These are phyloP conservation scores for Hydrolagus colliei DNA, from an alignment of 2,797 vertebrate species.

Conservation along the genomic window DNA sequence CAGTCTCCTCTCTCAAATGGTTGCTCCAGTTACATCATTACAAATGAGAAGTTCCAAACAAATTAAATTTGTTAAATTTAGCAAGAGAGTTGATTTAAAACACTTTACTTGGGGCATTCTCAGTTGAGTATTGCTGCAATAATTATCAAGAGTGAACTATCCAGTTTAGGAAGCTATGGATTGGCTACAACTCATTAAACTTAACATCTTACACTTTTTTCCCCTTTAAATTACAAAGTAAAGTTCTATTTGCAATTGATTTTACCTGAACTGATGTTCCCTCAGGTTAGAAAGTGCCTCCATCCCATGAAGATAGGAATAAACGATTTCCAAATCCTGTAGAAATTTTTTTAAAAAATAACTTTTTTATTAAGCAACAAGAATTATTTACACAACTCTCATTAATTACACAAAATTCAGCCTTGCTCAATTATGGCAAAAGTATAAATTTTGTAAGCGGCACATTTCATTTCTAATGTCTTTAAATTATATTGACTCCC, in stretches of 20 bases:
- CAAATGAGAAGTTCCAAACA: too few relatives aligned
- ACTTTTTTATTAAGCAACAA: neutral
- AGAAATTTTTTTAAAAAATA: constrained; percentile 33
- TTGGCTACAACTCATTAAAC: too few relatives aligned
- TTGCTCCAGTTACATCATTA: too few relatives aligned
- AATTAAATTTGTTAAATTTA: too few relatives aligned
- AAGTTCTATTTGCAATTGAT: neutral
- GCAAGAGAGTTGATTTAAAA: too few relatives aligned
- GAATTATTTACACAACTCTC: neutral
- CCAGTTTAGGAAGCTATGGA: too few relatives aligned
- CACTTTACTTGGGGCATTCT: too few relatives aligned
- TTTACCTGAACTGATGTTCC: constrained; percentile 89
- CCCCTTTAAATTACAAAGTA: neutral
- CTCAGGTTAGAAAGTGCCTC: constrained; percentile 93
- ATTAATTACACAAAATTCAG: neutral
- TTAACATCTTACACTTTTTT: too few relatives aligned
- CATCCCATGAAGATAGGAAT: constrained; percentile 97
- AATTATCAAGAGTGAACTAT: too few relatives aligned
- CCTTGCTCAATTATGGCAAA: neutral
- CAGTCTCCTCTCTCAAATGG: too few relatives aligned
- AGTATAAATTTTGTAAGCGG: too few relatives aligned
- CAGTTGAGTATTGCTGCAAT: too few relatives aligned
- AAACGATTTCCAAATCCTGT: constrained; percentile 96
- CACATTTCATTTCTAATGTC: constrained; percentile 2
- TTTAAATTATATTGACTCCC: neutral